phyloP scores from a whole-genome alignment of 35 echinoderm and acorn worm species.

The Strongylocentrotus purpuratus region DNA sequence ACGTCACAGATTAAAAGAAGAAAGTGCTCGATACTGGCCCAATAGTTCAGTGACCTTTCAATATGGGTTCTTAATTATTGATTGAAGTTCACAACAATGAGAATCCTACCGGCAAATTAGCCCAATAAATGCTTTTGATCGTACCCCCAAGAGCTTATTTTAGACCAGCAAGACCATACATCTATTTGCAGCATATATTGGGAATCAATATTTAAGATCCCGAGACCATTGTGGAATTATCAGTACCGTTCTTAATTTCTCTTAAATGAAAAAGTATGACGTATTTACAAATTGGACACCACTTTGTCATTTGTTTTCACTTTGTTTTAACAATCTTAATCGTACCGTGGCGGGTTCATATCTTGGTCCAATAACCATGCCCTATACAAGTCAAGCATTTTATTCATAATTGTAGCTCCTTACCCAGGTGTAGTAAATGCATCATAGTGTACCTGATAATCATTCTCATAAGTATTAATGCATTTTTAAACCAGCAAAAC shows the following conservation, averaged over 20 bases:
- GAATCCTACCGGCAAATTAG: not conserved
- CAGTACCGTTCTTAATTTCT: not conserved
- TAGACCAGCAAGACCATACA: not conserved
- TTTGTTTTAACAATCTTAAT: too few relatives aligned
- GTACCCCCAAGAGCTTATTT: not conserved
- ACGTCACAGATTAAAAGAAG: not conserved
- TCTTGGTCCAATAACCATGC: too few relatives aligned
- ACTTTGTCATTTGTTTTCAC: too few relatives aligned
- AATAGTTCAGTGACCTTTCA: not conserved
- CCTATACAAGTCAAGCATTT: too few relatives aligned
- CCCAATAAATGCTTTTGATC: not conserved
- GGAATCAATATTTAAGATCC: not conserved
- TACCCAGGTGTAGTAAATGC: too few relatives aligned
- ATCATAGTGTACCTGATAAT: too few relatives aligned
- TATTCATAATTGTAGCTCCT: too few relatives aligned
- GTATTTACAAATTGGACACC: not conserved
- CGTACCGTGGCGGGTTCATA: too few relatives aligned
- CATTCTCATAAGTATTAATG: too few relatives aligned
- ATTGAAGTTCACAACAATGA: not conserved
- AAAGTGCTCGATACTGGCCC: not conserved
- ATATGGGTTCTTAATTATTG: not conserved
- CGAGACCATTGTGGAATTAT: not conserved
- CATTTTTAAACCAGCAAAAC: too few relatives aligned
- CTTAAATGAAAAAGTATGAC: not conserved
- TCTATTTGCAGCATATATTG: not conserved